Conservation (phyloP, 2,113 vertebrate genomes). For the Epinephelus lanceolatus region DNA sequence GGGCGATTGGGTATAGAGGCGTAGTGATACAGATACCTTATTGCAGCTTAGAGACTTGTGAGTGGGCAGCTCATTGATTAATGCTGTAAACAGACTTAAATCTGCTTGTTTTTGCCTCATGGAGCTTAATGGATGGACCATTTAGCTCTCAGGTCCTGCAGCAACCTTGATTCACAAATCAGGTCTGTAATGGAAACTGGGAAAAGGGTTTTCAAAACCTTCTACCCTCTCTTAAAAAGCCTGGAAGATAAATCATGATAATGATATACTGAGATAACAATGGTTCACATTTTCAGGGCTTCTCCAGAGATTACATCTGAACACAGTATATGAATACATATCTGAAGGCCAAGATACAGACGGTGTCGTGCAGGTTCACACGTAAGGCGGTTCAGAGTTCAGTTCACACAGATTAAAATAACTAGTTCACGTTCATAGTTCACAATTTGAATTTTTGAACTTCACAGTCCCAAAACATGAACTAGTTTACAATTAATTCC, state of each 20-base stretch:
- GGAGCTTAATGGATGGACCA: conserved; percentile 51
- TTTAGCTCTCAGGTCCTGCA: conserved; percentile 35
- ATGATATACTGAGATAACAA: neutral
- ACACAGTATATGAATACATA: neutral
- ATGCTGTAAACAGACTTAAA: conserved; percentile 53
- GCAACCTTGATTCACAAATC: conserved; percentile 36
- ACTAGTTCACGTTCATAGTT: no score
- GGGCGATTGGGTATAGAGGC: conserved; percentile 41
- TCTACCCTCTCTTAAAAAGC: neutral
- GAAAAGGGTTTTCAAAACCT: neutral
- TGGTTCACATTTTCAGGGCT: conserved; percentile 1
- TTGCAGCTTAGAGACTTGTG: conserved; percentile 38
- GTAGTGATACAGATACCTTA: conserved; percentile 32
- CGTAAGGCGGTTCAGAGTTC: no score
- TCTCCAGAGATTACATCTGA: neutral
- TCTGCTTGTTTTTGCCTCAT: conserved; percentile 54
- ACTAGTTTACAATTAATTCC: no score
- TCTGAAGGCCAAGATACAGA: neutral
- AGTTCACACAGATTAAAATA: no score
- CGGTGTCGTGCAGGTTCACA: no score
- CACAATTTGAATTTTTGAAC: no score
- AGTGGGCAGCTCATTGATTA: conserved; percentile 65
- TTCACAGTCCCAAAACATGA: no score
- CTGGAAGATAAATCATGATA: conserved; percentile 11
- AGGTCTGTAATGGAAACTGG: conserved; percentile 2